These are phyloP conservation scores for Trichopria drosophilae DNA, from an alignment of 2,888 invertebrate genomes.

Conservation along the genomic window DNA sequence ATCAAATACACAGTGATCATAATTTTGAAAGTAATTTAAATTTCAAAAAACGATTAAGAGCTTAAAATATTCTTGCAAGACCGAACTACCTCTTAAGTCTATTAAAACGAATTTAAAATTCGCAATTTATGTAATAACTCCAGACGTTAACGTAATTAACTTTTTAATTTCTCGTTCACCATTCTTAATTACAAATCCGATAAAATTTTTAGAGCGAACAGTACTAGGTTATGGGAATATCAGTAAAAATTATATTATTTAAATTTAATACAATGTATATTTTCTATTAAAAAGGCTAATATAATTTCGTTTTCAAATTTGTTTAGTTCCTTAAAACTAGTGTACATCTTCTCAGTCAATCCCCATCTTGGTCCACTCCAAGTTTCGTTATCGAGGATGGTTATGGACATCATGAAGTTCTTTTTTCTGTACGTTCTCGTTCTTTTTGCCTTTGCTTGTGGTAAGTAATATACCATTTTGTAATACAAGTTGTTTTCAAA, in stretches of 20 bases:
- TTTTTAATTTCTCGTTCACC: too few relatives aligned
- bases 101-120: too few relatives aligned
- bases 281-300: not conserved
- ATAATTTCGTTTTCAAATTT: constrained; percentile 4
- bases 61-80: too few relatives aligned
- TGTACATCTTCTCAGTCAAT: constrained; percentile 97
- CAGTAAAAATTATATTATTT: not conserved
- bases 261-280: constrained; percentile 6
- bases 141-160: too few relatives aligned
- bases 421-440: constrained; percentile 90
- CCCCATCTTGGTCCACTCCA: constrained; percentile 95
- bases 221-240: too few relatives aligned
- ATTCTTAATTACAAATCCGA: too few relatives aligned
- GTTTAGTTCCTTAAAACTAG: constrained; percentile 88
- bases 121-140: too few relatives aligned
- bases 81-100: too few relatives aligned
- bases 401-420: constrained; percentile 94
- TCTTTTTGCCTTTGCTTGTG: constrained; percentile 94
- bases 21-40: too few relatives aligned
- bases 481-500: not conserved
- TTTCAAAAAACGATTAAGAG: too few relatives aligned
- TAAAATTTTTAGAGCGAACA: too few relatives aligned
- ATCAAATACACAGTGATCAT: too few relatives aligned
- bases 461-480: constrained; percentile 63
- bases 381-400: constrained; percentile 92